These are phyloP conservation scores for Epinotia nisella DNA, from an alignment of 2,888 invertebrate genomes.

Conservation along the genomic window DNA sequence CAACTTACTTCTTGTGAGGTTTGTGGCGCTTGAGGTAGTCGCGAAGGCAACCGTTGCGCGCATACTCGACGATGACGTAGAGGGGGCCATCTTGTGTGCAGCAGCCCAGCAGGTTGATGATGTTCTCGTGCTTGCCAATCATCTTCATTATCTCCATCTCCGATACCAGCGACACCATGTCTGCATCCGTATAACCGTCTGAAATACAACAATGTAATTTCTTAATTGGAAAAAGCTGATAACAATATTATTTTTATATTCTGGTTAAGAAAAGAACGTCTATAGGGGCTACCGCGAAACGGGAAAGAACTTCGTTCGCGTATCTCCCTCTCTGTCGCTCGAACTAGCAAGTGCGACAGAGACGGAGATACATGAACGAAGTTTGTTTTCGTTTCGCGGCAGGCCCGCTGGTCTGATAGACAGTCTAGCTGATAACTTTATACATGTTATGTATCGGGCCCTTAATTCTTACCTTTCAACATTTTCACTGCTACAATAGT, in stretches of 20 bases:
- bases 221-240: not conserved
- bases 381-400: no score
- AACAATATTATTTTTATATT: not conserved
- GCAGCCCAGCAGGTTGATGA: constrained; percentile 97
- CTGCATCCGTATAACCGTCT: constrained; percentile 98
- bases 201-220: constrained; percentile 45
- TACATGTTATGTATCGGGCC: not conserved
- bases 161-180: constrained; percentile 97
- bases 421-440: not conserved
- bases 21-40: constrained; percentile 97
- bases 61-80: constrained; percentile 95
- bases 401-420: no score
- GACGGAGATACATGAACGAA: no score
- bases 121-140: constrained; percentile 98
- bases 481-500: constrained; percentile 98
- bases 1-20: constrained; percentile 81
- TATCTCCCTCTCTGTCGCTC: no score
- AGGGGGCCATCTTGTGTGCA: constrained; percentile 97
- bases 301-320: no score
- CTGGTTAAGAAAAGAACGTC: no score
- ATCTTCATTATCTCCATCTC: constrained; percentile 99
- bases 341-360: no score
- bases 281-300: no score
- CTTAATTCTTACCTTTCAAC: constrained; percentile 91
- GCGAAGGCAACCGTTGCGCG: constrained; percentile 95